Base-by-base conservation (phyloP, 1,140 invertebrate genomes). In the Bombus picipes region DNA sequence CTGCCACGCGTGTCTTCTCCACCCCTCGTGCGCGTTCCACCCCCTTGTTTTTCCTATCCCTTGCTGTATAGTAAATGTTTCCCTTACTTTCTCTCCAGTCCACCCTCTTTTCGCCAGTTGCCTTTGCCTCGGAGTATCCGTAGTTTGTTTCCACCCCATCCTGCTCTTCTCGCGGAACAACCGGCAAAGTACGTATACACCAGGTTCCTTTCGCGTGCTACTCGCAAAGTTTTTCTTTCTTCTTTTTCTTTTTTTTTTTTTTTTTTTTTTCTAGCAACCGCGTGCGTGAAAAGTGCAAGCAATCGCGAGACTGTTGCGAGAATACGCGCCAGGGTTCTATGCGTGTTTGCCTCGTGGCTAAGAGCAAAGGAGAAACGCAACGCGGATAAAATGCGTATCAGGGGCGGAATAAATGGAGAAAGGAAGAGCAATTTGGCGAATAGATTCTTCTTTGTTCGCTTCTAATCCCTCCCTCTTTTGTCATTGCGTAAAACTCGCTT, bases 271-370 rank as follows among this genome's bases (percentile, higher is more conserved):
- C 68, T 62, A 22, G 72, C 70, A 74, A 81, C 75, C 81, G 62
- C 73, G 53, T 73, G 66, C 88, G 88, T 53, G 88, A 89, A 89
- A 85, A 89, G 77, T 87, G 68, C 77, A 62, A 71, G 71, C 85
- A 85, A 89, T 89, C 89, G 73, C 80, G 18, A 18, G n/a, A 18
- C 6, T 22, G 18, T 53, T 22, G 47, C 47, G 32, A 57, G 18
- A 32, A n/a, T 22, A 72, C 76, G 57, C 81, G 87, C 73, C 47
- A 25, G 62, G 74, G 62, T 41, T 13, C n/a, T 22, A 25, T 6
- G 15, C 34, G 43, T 81, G 81, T 84, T 85, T 84, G 81, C 62
- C 6, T 47, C 59, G 65, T 28, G 77, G 53, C 47, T 13, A 32
- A 25, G 76, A 53, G 82, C 70, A 74, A 34, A 71, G 76, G 70